Percentiles rank a stretch among this genome's conserved stretches.
phyloP scores from a whole-genome alignment of 2,888 invertebrate species.

The Strigamia crassipes region DNA sequence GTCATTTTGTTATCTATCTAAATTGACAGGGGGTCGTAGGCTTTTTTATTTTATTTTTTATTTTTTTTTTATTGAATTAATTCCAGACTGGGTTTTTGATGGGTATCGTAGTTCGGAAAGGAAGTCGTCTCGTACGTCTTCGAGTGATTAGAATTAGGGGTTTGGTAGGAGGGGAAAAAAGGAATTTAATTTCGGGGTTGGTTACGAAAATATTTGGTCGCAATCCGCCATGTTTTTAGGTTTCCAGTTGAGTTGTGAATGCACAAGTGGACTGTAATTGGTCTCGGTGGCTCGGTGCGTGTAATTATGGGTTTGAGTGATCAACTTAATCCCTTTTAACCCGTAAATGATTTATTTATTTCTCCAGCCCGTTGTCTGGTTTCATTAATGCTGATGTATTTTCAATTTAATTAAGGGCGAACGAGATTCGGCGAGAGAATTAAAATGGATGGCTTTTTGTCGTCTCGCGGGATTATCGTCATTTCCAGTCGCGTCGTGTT shows the following conservation, averaged over 20 bases:
- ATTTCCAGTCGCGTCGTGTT: background rate
- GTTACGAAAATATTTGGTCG: no score
- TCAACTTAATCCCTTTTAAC: background rate
- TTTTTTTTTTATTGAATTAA: background rate
- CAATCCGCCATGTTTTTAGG: no score
- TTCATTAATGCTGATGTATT: background rate
- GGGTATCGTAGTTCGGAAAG: background rate
- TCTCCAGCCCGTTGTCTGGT: background rate
- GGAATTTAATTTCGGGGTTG: no score
- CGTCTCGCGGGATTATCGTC: background rate
- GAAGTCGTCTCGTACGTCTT: background rate
- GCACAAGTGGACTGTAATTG: no score
- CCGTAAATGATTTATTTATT: background rate
- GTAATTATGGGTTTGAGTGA: background rate
- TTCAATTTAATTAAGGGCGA: background rate
- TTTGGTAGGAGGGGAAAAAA: background rate
- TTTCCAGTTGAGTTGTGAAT: no score
- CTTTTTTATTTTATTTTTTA: background rate
- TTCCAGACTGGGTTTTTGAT: background rate
- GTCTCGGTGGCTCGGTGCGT: background rate
- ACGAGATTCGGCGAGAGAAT: background rate
- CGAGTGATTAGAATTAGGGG: background rate
- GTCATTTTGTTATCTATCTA: background rate
- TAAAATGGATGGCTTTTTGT: background rate
- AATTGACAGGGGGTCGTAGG: background rate